A percentile compares a stretch with the other conserved stretches of the same genome.
Conservation (phyloP, 2,888 invertebrate species). For the Ceriagrion tenellum region DNA sequence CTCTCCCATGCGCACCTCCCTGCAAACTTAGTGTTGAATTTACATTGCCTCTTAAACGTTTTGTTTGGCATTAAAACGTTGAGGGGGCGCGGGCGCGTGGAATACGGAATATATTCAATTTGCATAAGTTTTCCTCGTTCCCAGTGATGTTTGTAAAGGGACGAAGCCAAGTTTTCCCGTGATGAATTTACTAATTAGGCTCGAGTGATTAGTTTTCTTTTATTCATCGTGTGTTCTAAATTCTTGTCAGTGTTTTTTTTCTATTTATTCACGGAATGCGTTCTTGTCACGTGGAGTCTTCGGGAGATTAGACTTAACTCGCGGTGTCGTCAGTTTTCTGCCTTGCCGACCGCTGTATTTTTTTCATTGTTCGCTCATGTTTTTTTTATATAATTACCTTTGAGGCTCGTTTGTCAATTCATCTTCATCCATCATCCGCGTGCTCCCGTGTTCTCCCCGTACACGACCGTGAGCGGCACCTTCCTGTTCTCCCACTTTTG, state of each 20-base stretch:
- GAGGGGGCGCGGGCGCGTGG: background rate
- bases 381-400: background rate
- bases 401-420: background rate
- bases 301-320: background rate
- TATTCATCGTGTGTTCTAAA: background rate
- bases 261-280: background rate
- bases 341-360: background rate
- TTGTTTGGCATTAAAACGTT: slow-evolving; percentile 13
- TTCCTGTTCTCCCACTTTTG: background rate
- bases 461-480: background rate
- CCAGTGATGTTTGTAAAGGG: background rate
- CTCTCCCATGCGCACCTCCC: background rate
- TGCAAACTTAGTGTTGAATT: slow-evolving; percentile 26
- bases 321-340: background rate
- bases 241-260: background rate
- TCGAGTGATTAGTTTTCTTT: background rate
- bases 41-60: slow-evolving; percentile 39
- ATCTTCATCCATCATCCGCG: background rate
- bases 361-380: background rate
- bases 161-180: background rate
- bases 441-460: background rate
- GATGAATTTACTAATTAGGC: slow-evolving; percentile 19
- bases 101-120: slow-evolving; percentile 27
- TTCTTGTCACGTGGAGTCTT: background rate
- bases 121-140: slow-evolving; percentile 10